Evolutionary conservation across 2,888 invertebrate species (phyloP), one percentile per base, ranked within the genome.

Genomic region (Bibio marci): DNA sequence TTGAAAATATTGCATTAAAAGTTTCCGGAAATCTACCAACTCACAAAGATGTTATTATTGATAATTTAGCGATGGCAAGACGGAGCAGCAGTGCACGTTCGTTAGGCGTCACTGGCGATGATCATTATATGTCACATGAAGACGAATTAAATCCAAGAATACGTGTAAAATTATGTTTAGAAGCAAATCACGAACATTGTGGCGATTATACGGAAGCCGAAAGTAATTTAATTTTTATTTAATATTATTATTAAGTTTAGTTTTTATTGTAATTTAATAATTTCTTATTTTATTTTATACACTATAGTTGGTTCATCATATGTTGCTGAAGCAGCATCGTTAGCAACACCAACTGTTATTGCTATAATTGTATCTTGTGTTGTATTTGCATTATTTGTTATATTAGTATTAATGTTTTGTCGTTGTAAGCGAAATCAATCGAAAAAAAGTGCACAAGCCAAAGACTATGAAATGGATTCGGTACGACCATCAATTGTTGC

Each of bases 401-500:
- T 76, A 12, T 64, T 87, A 6, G 62, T 87, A 42, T 67, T 85
- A 49, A 73, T 88, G 54, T 86, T 86, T 67, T 88, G 87, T 55
- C 78, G 82, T 43, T 83, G 87, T 60, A 81, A 81, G 51, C 73
- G 80, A 43, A 79, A 78, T 53, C 80, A 80, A 53, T 74, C 74
- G 49, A 83, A 83, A 58, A 85, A 87, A 59, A 79, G 83, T 46
- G 69, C 69, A 45, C 76, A 76, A 48, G 73, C 80, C 22, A 90
- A 90, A 62, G 87, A 88, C 58, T 87, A 87, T 58, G 88, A 88
- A 65, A 82, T 86, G 80, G 86, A 87, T 55, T 78, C 83, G 0
- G 81, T 83, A 47, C 71, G 83, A 41, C 83, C 85, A 14, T 80
- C 83, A 35, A 78, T 86, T 59, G 82, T 85, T 30, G 75, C 82